Conservation (phyloP, 2,888 invertebrate genomes). For the Athrips mouffetella region DNA sequence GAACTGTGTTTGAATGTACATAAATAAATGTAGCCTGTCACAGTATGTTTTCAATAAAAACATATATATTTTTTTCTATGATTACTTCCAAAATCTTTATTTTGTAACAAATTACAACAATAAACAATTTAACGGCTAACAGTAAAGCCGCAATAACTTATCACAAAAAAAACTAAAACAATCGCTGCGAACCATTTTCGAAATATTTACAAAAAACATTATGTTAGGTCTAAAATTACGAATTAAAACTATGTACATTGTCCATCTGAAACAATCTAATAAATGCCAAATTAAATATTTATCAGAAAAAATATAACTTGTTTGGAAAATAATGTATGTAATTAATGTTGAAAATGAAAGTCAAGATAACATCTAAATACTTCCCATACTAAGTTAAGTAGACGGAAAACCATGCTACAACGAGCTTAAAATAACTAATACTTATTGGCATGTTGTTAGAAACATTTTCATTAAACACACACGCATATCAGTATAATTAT, state of each 20-base stretch:
- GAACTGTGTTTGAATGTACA: no score
- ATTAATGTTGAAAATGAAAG: no score
- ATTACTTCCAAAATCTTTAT: constrained; percentile 22
- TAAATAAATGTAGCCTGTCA: no score
- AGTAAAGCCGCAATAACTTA: constrained; percentile 27
- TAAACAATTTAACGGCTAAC: constrained; percentile 18
- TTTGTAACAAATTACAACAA: constrained; percentile 32
- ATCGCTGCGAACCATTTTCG: constrained; percentile 3
- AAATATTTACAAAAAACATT: constrained; percentile 26
- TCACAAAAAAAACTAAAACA: constrained; percentile 35
- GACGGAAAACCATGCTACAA: no score
- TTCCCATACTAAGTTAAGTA: no score
- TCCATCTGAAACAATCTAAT: constrained; percentile 21
- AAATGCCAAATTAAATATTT: constrained; percentile 33
- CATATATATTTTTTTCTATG: constrained; percentile 23
- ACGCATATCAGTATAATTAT: constrained; percentile 1
- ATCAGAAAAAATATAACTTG: constrained; percentile 10
- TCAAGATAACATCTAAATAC: no score
- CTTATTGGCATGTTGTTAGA: no score
- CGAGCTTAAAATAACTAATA: no score
- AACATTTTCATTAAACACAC: no score
- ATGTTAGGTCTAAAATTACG: constrained; percentile 16
- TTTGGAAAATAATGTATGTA: background rate
- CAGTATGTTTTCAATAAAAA: constrained; percentile 33
- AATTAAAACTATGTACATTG: constrained; percentile 16